These are phyloP conservation scores for Serranus cabrilla DNA, from an alignment of 2,797 vertebrate species.

Conservation along the genomic window DNA sequence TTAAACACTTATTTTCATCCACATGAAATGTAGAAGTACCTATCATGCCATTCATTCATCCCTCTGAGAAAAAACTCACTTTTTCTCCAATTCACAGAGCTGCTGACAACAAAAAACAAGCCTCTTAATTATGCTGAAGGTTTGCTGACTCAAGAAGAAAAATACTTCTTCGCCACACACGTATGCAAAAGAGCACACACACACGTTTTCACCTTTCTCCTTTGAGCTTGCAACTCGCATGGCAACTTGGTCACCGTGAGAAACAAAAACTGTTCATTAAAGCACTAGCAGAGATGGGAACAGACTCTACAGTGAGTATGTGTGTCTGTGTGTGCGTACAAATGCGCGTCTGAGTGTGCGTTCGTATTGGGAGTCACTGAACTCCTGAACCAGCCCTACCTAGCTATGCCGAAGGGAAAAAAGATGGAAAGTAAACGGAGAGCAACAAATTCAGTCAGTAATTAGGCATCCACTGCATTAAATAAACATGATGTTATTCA, in stretches of 20 bases:
- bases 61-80: constrained; percentile 30
- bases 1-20: not conserved
- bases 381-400: constrained; percentile 81
- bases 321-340: not conserved
- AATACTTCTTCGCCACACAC: constrained; percentile 17
- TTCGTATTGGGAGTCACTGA: constrained; percentile 65
- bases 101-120: constrained; percentile 61
- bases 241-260: constrained; percentile 35
- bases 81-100: constrained; percentile 45
- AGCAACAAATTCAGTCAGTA: constrained; percentile 74
- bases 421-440: constrained; percentile 62
- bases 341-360: not conserved
- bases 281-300: constrained; percentile 13
- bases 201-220: constrained; percentile 32
- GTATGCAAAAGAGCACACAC: not conserved
- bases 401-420: constrained; percentile 4
- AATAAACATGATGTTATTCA: constrained; percentile 82
- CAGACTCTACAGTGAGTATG: not conserved
- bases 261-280: constrained; percentile 46
- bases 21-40: not conserved
- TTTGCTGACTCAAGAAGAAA: constrained; percentile 64
- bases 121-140: constrained; percentile 59
- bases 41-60: constrained; percentile 16
- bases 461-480: constrained; percentile 80
- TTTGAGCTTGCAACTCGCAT: constrained; percentile 12